Percentiles rank a stretch among this genome's conserved stretches.
These are phyloP conservation scores for Numida meleagris DNA, from an alignment of 2,113 vertebrate species.

Conservation along the genomic window DNA sequence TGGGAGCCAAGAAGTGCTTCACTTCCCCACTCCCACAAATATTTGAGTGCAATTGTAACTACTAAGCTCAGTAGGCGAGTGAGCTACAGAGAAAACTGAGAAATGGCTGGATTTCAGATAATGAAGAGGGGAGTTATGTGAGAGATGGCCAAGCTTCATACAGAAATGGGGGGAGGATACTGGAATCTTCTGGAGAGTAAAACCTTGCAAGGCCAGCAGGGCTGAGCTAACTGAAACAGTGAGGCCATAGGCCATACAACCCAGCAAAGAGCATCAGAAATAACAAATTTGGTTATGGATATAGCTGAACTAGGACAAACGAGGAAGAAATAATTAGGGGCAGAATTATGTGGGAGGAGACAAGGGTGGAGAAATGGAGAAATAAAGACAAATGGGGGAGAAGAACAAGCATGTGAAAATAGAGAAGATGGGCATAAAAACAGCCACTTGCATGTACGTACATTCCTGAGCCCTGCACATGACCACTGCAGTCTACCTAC, in stretches of 20 bases:
- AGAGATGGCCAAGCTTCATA: not conserved
- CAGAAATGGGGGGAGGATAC: accelerated
- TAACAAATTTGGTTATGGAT: not conserved
- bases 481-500: not conserved
- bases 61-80: not conserved
- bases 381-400: not conserved
- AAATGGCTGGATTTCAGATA: not conserved
- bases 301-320: not conserved
- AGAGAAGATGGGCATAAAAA: not conserved
- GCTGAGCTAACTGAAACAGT: not conserved
- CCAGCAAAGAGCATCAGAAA: not conserved
- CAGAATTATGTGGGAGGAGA: not conserved
- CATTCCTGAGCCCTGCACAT: not conserved
- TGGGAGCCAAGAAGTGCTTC: not conserved
- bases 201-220: not conserved
- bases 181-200: not conserved
- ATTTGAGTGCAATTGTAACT: not conserved
- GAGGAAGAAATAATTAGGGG: not conserved
- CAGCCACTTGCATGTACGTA: not conserved
- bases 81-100: not conserved
- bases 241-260: not conserved
- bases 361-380: not conserved
- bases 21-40: not conserved
- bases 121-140: not conserved
- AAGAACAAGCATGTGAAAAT: not conserved